Conservation (phyloP, 2,797 vertebrate genomes). For the Pseudochirops corinnae region DNA sequence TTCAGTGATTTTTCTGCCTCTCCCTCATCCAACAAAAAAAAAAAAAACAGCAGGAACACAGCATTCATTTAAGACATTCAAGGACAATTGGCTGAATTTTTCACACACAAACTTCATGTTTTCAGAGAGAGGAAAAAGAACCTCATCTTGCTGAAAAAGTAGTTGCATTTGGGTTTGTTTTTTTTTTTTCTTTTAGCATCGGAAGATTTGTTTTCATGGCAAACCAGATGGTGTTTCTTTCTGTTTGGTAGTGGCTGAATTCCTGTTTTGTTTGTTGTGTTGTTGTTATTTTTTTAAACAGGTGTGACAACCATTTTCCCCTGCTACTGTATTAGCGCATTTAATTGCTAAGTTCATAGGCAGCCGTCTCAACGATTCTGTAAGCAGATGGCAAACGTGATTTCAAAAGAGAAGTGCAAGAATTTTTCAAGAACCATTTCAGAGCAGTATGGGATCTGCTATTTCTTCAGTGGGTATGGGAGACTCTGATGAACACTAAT, state of each 20-base stretch:
- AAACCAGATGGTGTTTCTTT: constrained; percentile 76
- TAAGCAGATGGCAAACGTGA: constrained; percentile 82
- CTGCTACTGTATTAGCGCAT: constrained; percentile 78
- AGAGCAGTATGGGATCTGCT: constrained; percentile 73
- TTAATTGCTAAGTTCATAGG: constrained; percentile 81
- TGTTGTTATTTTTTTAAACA: constrained; percentile 67
- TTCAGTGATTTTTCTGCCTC: not conserved
- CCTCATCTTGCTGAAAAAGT: constrained; percentile 43
- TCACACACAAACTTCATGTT: constrained; percentile 36
- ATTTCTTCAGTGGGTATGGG: constrained; percentile 65
- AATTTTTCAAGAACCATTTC: constrained; percentile 80
- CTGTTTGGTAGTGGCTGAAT: constrained; percentile 56
- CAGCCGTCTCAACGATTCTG: constrained; percentile 70
- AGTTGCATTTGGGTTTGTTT: not conserved
- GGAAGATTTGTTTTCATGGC: constrained; percentile 71
- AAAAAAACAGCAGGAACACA: constrained; percentile 32
- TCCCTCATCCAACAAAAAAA: constrained; percentile 31
- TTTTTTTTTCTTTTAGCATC: constrained; percentile 40
- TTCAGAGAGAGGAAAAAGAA: constrained; percentile 16
- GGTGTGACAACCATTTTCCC: constrained; percentile 75
- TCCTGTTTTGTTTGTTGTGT: constrained; percentile 73
- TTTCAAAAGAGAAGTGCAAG: constrained; percentile 78
- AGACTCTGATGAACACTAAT: constrained; percentile 41
- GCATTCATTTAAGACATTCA: not conserved
- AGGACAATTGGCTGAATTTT: not conserved